Evolutionary conservation across 2,888 invertebrate genomes (phyloP).

Genomic region (Coenonympha glycerion): DNA sequence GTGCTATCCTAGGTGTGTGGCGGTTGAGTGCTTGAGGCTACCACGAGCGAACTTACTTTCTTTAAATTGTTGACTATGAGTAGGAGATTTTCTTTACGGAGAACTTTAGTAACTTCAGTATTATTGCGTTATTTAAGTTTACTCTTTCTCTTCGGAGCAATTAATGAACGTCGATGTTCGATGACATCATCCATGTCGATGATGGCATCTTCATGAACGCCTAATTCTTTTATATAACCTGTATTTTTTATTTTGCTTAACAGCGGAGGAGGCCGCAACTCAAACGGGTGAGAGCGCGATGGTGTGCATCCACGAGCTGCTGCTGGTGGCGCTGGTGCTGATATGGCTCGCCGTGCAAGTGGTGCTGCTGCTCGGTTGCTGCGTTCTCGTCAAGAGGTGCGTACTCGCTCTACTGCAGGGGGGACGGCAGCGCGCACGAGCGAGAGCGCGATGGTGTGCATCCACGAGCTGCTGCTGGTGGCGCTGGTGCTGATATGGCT

Average conservation of each 20-base stretch:
- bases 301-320: constrained; percentile 78
- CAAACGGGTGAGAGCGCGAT: constrained; percentile 37
- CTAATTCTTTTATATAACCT: too few species aligned
- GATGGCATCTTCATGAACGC: too few species aligned
- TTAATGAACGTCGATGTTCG: too few species aligned
- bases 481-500: constrained; percentile 79
- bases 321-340: constrained; percentile 79
- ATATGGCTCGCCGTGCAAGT: constrained; percentile 78
- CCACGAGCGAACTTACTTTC: too few species aligned
- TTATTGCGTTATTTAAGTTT: too few species aligned
- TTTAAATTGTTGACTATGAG: too few species aligned
- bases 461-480: constrained; percentile 79
- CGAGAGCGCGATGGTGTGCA: constrained; percentile 66
- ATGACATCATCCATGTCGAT: too few species aligned
- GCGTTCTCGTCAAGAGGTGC: constrained; percentile 73
- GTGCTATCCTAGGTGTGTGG: too few species aligned
- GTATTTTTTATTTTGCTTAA: not conserved
- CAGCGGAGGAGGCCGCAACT: constrained; percentile 40
- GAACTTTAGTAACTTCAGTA: too few species aligned
- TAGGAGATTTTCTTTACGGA: too few species aligned
- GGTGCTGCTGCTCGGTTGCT: constrained; percentile 69
- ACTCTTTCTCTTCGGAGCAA: too few species aligned
- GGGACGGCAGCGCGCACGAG: constrained; percentile 25
- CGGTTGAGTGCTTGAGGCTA: too few species aligned
- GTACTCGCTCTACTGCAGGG: constrained; percentile 40